Evolutionary conservation across 2,888 invertebrate species (phyloP).

Genomic region (Eupithecia pulchellata): DNA sequence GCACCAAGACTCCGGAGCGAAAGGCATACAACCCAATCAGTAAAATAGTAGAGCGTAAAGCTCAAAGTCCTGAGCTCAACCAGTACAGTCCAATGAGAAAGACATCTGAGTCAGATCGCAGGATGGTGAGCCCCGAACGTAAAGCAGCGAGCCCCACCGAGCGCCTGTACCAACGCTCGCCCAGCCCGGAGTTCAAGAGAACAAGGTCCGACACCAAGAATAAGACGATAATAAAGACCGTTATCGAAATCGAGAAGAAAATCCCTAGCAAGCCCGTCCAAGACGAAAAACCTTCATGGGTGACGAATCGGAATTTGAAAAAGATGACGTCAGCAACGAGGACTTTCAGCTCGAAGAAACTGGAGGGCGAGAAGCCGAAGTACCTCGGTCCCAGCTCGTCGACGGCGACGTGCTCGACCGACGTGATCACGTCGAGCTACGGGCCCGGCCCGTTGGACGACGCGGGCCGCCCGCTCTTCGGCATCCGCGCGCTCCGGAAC

Average conservation of each 20-base stretch:
- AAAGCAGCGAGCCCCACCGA: constrained; percentile 49
- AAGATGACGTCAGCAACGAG: constrained; percentile 78
- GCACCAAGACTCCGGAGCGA: constrained; percentile 42
- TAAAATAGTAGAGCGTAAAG: constrained; percentile 44
- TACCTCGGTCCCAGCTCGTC: constrained; percentile 73
- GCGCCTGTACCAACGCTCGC: constrained; percentile 60
- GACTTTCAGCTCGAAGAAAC: constrained; percentile 69
- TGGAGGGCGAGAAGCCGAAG: constrained; percentile 73
- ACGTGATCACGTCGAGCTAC: constrained; percentile 92
- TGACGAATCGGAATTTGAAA: constrained; percentile 85
- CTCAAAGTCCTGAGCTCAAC: constrained; percentile 4
- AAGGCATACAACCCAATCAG: constrained; percentile 50
- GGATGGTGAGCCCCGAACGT: constrained; percentile 45
- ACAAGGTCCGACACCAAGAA: constrained; percentile 60
- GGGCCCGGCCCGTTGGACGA: constrained; percentile 93
- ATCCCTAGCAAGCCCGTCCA: constrained; percentile 64
- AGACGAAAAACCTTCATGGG: constrained; percentile 87
- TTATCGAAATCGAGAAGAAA: constrained; percentile 66
- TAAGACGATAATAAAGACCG: constrained; percentile 69
- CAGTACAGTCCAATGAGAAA: constrained; percentile 32
- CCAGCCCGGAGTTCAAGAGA: constrained; percentile 67
- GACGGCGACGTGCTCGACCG: constrained; percentile 76
- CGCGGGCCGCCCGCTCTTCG: constrained; percentile 91
- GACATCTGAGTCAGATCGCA: constrained; percentile 44
- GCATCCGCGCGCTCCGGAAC: constrained; percentile 89